A percentile compares a stretch with the other conserved stretches of the same genome.
Conservation (phyloP, 2,113 vertebrate species). For the Oxyruncus cristatus region DNA sequence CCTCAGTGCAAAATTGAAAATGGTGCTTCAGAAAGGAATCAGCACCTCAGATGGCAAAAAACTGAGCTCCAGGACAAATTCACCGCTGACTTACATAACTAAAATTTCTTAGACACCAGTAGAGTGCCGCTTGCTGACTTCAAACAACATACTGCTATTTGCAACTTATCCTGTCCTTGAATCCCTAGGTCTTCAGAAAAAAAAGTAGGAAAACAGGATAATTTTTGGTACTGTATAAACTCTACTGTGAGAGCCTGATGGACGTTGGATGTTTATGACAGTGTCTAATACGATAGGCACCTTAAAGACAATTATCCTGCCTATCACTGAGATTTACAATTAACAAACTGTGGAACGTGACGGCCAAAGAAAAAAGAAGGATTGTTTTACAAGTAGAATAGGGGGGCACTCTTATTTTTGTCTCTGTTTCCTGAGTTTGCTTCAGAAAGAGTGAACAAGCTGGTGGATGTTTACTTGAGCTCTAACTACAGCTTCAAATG, state of each 20-base stretch:
- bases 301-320: background rate
- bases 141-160: background rate
- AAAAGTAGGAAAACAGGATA: background rate
- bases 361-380: background rate
- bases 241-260: background rate
- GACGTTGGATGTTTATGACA: background rate
- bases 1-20: background rate
- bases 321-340: background rate
- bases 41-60: background rate
- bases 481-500: background rate
- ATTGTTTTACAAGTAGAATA: background rate
- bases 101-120: background rate
- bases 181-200: background rate
- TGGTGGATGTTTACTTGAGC: background rate
- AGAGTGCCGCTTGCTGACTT: background rate
- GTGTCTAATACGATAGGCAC: background rate
- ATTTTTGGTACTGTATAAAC: background rate
- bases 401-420: background rate
- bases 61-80: background rate
- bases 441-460: background rate
- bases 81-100: background rate
- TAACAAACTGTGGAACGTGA: background rate
- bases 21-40: background rate
- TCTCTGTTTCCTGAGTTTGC: background rate
- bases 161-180: background rate